Evolutionary conservation across 1,140 invertebrate species (phyloP).

Genomic region (Lepidotrigona ventralis): DNA sequence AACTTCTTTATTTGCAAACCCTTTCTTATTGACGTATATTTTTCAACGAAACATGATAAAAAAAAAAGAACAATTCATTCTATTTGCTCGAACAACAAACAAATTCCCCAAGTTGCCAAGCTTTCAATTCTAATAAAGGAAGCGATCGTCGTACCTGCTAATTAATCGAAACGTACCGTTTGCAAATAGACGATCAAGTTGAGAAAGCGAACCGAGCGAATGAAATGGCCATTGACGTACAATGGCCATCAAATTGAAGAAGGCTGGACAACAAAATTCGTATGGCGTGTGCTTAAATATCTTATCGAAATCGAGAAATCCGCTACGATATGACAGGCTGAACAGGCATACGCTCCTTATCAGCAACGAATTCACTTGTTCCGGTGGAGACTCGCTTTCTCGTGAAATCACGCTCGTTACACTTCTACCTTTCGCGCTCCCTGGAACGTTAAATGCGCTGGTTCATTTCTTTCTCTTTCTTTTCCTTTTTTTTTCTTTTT

Average conservation of each 20-base stretch:
- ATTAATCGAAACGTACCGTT: constrained; percentile 15
- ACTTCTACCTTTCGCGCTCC: background rate
- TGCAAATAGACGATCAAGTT: background rate
- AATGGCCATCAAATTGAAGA: background rate
- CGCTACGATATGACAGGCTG: constrained; percentile 13
- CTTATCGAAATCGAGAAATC: constrained; percentile 38
- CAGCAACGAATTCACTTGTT: constrained; percentile 6
- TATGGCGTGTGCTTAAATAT: background rate
- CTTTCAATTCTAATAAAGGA: background rate
- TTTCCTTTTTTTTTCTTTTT: background rate
- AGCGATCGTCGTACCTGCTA: background rate
- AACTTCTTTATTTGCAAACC: background rate
- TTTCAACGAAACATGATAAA: background rate
- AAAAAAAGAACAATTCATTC: background rate
- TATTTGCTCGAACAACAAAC: background rate
- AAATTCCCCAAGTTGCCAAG: background rate
- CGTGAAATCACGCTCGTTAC: background rate
- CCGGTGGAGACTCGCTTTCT: constrained; percentile 8
- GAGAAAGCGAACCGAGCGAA: background rate
- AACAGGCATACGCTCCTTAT: constrained; percentile 4
- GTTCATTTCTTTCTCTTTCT: background rate
- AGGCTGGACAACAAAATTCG: background rate
- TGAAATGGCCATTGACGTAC: constrained; percentile 44
- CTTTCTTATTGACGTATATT: background rate
- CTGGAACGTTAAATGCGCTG: constrained; percentile 5